Evolutionary conservation across 2,888 invertebrate genomes (phyloP), one percentile per base, ranked within the genome.

Genomic region (Uropetala carovei): DNA sequence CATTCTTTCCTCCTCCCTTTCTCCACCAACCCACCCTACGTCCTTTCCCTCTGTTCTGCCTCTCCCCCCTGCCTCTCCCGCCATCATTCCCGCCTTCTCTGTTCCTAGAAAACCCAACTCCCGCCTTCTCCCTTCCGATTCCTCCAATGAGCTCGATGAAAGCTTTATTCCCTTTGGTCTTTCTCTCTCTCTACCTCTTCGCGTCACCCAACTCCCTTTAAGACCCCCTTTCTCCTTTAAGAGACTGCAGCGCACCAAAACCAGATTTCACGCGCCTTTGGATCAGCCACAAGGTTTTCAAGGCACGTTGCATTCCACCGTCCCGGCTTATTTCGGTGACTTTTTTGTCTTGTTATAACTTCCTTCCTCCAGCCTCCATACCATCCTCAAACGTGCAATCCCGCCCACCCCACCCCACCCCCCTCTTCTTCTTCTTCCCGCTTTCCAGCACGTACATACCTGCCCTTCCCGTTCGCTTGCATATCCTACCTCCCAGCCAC

Each of bases 271-370:
- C 83, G 83, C 56, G 83, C 22, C 56, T 18, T n/a, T 43, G 13
- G 22, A 83, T 11, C 83, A 56, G 83, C 83, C 83, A 10, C 83
- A 83, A 83, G 56, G 83, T 83, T 83, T 57, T 83, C 57, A 10
- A 14, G 57, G 57, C 82, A 16, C 18, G 56, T 56, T 57, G 56
- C 83, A 57, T 83, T 56, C 83, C 30, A 43, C 43, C 43, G 43
- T 43, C 43, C 43, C 43, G 5, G 43, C 43, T 43, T 43, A 43
- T 43, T 43, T 43, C 43, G 43, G 43, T 43, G 43, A 43, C 43
- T 43, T 43, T 43, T 43, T 43, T 43, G 43, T 43, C 43, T 43
- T n/a, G n/a, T n/a, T 43, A 43, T 43, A 43, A 56, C 83, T 83
- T n/a, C 83, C 43, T 18, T 18, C 56, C 83, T 30, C 83, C 83